Percentiles rank a stretch among this genome's conserved stretches.
phyloP scores from a whole-genome alignment of 2,797 vertebrate species.

The Propithecus perrieri region DNA sequence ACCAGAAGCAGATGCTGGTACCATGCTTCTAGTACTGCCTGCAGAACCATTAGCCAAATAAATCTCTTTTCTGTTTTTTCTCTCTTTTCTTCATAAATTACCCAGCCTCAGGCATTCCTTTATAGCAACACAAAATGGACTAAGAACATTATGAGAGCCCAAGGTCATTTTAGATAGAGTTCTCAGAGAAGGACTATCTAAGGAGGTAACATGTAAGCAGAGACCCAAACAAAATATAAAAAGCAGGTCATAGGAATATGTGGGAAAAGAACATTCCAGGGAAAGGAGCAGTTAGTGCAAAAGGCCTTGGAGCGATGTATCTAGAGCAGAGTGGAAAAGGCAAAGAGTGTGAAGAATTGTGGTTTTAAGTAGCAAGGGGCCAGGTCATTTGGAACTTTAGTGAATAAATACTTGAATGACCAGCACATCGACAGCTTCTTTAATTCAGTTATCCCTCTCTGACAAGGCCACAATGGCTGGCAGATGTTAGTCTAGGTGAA shows the following conservation, averaged over 20 bases:
- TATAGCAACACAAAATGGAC: not conserved
- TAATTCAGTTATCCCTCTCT: not conserved
- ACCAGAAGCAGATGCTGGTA: not conserved
- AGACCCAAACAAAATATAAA: not conserved
- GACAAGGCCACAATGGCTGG: not conserved
- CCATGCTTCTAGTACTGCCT: not conserved
- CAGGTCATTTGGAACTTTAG: not conserved
- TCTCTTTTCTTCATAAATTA: not conserved
- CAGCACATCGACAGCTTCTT: not conserved
- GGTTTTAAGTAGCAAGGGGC: not conserved
- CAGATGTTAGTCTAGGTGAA: constrained; percentile 8
- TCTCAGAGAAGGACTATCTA: not conserved
- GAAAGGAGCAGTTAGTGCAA: not conserved
- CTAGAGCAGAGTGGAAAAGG: not conserved
- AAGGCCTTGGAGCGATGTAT: not conserved
- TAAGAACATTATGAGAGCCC: not conserved
- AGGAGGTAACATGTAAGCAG: not conserved
- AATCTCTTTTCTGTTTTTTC: not conserved
- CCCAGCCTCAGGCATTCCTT: not conserved
- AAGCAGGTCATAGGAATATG: not conserved
- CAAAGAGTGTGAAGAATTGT: not conserved
- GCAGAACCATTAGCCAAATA: not conserved
- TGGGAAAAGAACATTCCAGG: constrained; percentile 1
- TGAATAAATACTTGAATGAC: not conserved
- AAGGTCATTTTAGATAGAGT: not conserved